Percentiles rank a stretch among this genome's conserved stretches.
These are phyloP conservation scores for Drosophila jambulina DNA, from an alignment of 1,140 invertebrate genomes.

Conservation along the genomic window DNA sequence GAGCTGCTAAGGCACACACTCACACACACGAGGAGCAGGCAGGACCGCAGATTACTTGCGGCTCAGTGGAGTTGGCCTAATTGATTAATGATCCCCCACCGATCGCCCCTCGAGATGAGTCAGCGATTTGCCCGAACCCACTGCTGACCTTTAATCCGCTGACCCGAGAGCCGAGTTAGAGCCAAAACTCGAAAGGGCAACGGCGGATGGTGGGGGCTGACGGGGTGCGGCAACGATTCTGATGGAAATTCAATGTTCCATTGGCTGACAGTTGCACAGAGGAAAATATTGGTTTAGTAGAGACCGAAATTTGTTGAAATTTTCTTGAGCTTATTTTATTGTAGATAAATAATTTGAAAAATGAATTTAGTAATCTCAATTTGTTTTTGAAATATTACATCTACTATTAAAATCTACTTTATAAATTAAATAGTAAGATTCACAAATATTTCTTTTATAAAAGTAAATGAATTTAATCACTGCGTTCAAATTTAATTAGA, in stretches of 20 bases:
- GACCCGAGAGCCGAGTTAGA: constrained; percentile 23
- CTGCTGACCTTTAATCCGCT: constrained; percentile 36
- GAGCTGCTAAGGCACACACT: constrained; percentile 16
- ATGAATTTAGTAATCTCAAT: no score
- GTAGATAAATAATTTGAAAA: no score
- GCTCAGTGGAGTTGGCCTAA: constrained; percentile 53
- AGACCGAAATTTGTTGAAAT: no score
- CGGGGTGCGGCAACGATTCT: background rate
- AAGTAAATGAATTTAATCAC: no score
- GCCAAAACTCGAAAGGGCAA: background rate
- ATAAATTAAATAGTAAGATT: no score
- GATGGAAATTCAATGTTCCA: constrained; percentile 31
- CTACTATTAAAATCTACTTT: no score
- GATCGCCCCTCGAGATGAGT: constrained; percentile 23
- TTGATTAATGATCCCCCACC: constrained; percentile 55
- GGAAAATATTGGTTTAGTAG: background rate
- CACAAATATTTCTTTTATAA: no score
- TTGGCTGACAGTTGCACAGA: constrained; percentile 2
- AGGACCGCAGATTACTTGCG: constrained; percentile 46
- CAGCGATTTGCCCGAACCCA: constrained; percentile 31
- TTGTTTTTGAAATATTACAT: no score
- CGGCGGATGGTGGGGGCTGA: background rate
- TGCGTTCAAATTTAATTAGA: no score
- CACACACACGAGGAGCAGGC: background rate
- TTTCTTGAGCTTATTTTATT: no score